A percentile compares a stretch with the other conserved stretches of the same genome.
phyloP scores from a whole-genome alignment of 2,888 invertebrate species.

The Acanthosoma haemorrhoidale region DNA sequence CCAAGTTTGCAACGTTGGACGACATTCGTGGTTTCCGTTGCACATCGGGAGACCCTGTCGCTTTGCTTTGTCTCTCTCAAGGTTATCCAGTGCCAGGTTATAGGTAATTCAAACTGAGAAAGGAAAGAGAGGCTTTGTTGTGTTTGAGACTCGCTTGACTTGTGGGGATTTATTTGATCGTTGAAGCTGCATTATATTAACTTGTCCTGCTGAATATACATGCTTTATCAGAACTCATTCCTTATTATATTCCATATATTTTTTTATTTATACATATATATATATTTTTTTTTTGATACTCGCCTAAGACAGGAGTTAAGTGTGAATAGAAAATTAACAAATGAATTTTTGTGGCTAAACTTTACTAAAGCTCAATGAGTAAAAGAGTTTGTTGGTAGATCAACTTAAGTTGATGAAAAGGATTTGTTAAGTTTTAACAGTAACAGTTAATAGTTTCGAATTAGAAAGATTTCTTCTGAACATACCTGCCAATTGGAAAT shows the following conservation, averaged over 20 bases:
- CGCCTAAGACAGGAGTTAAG: background rate
- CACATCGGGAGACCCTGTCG: constrained; percentile 45
- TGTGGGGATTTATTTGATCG: background rate
- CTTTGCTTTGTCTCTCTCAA: constrained; percentile 52
- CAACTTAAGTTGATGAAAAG: too few relatives aligned
- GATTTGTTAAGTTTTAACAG: too few relatives aligned
- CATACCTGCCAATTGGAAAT: too few relatives aligned
- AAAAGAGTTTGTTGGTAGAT: too few relatives aligned
- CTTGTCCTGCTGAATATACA: constrained; percentile 13
- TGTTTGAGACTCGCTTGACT: constrained; percentile 4
- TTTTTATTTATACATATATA: too few relatives aligned
- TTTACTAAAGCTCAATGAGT: too few relatives aligned
- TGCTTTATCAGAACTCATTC: background rate
- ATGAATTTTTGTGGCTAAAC: too few relatives aligned
- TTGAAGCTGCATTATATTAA: constrained; percentile 3
- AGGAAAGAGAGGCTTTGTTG: constrained; percentile 11
- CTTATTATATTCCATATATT: background rate
- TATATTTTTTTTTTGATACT: background rate
- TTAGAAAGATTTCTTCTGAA: too few relatives aligned
- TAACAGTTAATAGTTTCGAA: too few relatives aligned
- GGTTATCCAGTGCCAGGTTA: constrained; percentile 52
- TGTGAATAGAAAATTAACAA: background rate
- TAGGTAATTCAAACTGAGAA: constrained; percentile 46
- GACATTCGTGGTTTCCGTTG: constrained; percentile 45
- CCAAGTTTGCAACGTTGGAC: constrained; percentile 56